These are phyloP conservation scores for Florisuga fusca DNA, from an alignment of 2,797 vertebrate species.

Conservation along the genomic window DNA sequence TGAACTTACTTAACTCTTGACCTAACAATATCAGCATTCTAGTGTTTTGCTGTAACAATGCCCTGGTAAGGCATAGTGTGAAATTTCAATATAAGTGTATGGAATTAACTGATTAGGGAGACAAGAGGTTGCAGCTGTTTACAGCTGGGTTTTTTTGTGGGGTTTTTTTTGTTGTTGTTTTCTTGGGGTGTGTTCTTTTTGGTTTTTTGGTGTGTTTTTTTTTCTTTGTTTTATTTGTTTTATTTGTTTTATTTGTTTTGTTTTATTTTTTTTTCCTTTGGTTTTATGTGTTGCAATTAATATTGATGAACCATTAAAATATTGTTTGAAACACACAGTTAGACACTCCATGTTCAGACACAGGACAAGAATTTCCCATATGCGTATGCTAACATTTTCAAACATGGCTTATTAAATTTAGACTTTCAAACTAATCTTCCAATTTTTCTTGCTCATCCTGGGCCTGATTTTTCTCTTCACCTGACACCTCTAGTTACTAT, in stretches of 20 bases:
- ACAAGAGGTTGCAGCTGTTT: slow-evolving; percentile 52
- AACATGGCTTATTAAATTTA: neutral
- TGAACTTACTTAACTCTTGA: slow-evolving; percentile 72
- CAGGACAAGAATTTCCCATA: neutral
- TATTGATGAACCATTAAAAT: neutral
- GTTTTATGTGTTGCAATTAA: neutral
- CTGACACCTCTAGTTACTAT: neutral
- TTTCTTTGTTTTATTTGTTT: too few species aligned
- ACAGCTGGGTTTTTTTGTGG: neutral
- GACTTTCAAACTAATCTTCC: neutral
- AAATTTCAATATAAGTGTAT: slow-evolving; percentile 55
- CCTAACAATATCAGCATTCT: slow-evolving; percentile 63
- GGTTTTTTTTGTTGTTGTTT: too few species aligned
- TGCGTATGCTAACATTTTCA: neutral
- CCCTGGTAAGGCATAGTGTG: slow-evolving; percentile 24
- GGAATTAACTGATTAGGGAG: slow-evolving; percentile 60
- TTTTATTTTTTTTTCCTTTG: neutral
- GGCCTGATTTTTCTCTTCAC: neutral
- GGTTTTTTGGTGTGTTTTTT: neutral
- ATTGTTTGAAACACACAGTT: neutral
- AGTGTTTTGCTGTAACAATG: slow-evolving; percentile 60
- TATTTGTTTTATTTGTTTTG: neutral
- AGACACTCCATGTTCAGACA: neutral
- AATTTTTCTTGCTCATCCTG: neutral
- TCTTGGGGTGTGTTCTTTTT: too few species aligned